These are phyloP conservation scores for Apodemia zela DNA, from an alignment of 2,888 invertebrate genomes.

Conservation along the genomic window DNA sequence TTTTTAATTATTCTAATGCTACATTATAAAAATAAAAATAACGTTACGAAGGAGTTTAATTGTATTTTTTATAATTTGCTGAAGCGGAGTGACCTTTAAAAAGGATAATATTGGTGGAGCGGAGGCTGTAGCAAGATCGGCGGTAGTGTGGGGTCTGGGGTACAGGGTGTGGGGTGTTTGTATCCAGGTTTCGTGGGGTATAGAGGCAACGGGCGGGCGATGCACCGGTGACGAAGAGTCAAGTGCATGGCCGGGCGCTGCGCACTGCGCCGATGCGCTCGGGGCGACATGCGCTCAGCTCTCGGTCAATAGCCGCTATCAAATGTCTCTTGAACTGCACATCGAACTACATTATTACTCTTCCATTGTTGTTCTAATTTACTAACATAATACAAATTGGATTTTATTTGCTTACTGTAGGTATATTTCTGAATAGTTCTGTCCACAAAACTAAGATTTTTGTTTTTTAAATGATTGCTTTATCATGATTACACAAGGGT, in stretches of 20 bases:
- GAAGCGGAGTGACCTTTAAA: slow-evolving; percentile 42
- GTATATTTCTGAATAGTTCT: neutral
- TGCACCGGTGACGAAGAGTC: slow-evolving; percentile 63
- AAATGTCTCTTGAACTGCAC: slow-evolving; percentile 28
- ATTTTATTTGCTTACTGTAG: neutral
- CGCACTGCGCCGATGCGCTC: slow-evolving; percentile 56
- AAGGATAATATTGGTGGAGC: slow-evolving; percentile 40
- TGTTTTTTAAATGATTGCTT: too few relatives aligned
- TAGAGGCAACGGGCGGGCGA: slow-evolving; percentile 57
- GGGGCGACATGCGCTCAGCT: slow-evolving; percentile 51
- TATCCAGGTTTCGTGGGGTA: slow-evolving; percentile 34
- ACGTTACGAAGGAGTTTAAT: neutral
- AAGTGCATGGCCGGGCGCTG: slow-evolving; percentile 65
- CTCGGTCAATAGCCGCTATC: slow-evolving; percentile 61
- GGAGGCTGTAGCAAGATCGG: slow-evolving; percentile 31
- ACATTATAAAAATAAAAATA: neutral
- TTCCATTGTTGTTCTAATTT: neutral
- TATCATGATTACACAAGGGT: too few relatives aligned
- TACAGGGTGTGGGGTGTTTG: slow-evolving; percentile 23
- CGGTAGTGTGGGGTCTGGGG: slow-evolving; percentile 29
- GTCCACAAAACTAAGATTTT: neutral
- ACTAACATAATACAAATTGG: neutral
- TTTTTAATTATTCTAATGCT: too few relatives aligned
- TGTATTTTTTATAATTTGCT: slow-evolving; percentile 27
- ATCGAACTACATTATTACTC: neutral